These are phyloP conservation scores for Leptarthrus brevirostris DNA, from an alignment of 2,888 invertebrate genomes.

Conservation along the genomic window DNA sequence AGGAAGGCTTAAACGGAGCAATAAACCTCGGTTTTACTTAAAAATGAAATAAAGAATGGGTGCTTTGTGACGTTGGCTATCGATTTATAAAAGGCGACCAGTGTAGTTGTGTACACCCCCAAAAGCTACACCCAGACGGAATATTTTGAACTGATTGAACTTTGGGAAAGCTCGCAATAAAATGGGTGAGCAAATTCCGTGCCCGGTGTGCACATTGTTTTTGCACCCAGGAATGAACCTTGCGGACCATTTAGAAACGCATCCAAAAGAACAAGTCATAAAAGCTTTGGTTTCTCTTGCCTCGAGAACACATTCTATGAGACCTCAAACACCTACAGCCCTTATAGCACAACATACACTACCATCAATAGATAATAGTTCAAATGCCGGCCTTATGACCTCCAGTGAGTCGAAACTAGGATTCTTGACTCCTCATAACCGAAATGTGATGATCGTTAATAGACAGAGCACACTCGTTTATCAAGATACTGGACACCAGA, in stretches of 20 bases:
- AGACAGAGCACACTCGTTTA: constrained; percentile 51
- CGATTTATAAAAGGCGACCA: constrained; percentile 48
- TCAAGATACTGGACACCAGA: constrained; percentile 39
- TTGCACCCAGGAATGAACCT: constrained; percentile 85
- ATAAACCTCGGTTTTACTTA: background rate
- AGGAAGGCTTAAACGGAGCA: background rate
- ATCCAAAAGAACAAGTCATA: constrained; percentile 89
- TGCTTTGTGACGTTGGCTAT: constrained; percentile 53
- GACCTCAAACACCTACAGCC: constrained; percentile 49
- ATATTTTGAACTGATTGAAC: constrained; percentile 43
- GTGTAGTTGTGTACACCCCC: constrained; percentile 49
- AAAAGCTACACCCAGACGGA: constrained; percentile 40
- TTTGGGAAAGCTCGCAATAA: constrained; percentile 43
- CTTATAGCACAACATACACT: background rate
- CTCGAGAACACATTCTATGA: background rate
- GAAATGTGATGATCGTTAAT: constrained; percentile 53
- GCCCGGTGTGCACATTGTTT: constrained; percentile 87
- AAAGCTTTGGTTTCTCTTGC: constrained; percentile 73
- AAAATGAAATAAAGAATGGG: constrained; percentile 46
- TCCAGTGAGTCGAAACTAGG: constrained; percentile 12
- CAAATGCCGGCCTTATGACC: constrained; percentile 23
- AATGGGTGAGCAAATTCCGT: constrained; percentile 72
- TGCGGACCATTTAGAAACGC: constrained; percentile 84
- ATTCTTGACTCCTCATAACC: constrained; percentile 3
- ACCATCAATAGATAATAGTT: constrained; percentile 42